phyloP scores from a whole-genome alignment of 2,113 vertebrate species.

The Callaeas wilsoni region DNA sequence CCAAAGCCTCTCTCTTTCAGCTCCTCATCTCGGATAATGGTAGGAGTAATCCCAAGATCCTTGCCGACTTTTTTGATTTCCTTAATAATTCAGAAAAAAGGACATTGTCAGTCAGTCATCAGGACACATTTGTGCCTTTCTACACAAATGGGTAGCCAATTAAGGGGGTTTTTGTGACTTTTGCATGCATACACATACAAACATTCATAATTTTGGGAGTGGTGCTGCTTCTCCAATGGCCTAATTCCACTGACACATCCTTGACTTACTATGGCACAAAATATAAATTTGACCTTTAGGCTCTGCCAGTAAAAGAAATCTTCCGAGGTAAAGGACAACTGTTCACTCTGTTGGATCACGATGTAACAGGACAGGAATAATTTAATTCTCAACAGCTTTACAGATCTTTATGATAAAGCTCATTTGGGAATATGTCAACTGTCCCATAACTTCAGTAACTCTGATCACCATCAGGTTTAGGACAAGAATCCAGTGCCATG shows the following conservation, averaged over 20 bases:
- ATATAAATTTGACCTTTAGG: slow-evolving; percentile 14
- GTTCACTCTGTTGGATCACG: background rate
- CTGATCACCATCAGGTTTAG: background rate
- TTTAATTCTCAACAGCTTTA: background rate
- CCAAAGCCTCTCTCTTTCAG: slow-evolving; percentile 92
- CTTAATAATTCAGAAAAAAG: slow-evolving; percentile 67
- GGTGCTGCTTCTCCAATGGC: background rate
- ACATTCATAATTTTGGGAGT: background rate
- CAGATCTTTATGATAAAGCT: background rate
- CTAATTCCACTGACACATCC: background rate
- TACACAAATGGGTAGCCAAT: background rate
- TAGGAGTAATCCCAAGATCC: slow-evolving; percentile 86
- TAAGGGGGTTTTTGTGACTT: background rate
- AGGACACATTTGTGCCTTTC: background rate
- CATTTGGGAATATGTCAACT: background rate
- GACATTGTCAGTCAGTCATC: background rate
- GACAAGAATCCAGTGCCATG: background rate
- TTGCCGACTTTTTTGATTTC: slow-evolving; percentile 90
- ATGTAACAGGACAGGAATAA: background rate
- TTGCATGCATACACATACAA: background rate
- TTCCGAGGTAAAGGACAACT: slow-evolving; percentile 15
- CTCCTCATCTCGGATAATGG: slow-evolving; percentile 88
- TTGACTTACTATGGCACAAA: background rate
- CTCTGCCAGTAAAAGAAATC: background rate
- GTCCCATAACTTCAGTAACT: background rate